Evolutionary conservation across 2,113 vertebrate species (phyloP), one percentile per base, ranked within the genome.

Genomic region (Poecilia latipinna): DNA sequence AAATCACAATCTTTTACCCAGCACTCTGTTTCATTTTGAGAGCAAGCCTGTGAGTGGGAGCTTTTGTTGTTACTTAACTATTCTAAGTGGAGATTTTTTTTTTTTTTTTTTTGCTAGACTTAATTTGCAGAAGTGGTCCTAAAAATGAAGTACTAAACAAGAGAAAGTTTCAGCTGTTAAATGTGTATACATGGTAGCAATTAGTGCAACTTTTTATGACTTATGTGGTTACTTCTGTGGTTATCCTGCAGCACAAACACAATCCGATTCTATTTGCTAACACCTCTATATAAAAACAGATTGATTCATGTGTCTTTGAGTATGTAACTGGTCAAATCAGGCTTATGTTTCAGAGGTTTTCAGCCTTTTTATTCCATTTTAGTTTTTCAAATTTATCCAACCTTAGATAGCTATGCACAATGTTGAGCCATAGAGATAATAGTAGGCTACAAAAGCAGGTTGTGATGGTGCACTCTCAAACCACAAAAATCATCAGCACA

Each of bases 391-490:
- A 80, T 88, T 64, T 68, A 77, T 75, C 77, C 70, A 42, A 81
- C 76, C 84, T 87, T 57, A 82, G 86, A 84, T 88, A 88, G 87
- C 74, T 48, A 72, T 87, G 63, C 51, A 61, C 8, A 1, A 57
- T 33, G 63, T 37, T 57, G 77, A 68, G 72, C 68, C 82, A 39
- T 10, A 26, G 61, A 69, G 70, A 77, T 80, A 80, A 79, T 51
- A 74, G 33, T 28, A 68, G 79, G 54, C 77, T 78, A 62, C 61
- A 74, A 80, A 78, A 83, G 77, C 70, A 75, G 75, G 64, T 73
- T 80, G 35, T 82, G 69, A 80, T 74, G 51, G 62, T 61, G 62
- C 31, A 60, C 31, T 75, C 70, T 64, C 72, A 79, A 88, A 71
- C 57, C 66, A 79, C 44, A 73, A 54, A 82, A 77, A 75, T 64